Evolutionary conservation across 1,140 invertebrate genomes (phyloP).

Genomic region (Magallana ariakensis): DNA sequence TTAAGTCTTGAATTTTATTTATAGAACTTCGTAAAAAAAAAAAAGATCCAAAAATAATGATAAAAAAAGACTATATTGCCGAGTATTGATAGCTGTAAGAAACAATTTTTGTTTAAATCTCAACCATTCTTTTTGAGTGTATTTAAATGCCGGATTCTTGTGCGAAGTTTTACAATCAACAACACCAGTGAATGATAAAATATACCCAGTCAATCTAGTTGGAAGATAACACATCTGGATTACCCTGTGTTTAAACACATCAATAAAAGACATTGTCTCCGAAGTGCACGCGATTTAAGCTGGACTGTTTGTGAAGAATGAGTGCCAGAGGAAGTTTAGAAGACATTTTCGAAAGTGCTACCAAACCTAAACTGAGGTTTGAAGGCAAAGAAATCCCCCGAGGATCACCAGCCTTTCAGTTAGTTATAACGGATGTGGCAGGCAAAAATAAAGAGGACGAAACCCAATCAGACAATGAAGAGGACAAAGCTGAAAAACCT

Average conservation of each 20-base stretch:
- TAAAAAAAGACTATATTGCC: no score
- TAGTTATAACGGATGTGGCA: conserved; percentile 18
- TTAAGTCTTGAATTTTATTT: no score
- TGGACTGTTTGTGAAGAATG: background rate
- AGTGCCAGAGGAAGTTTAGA: conserved; percentile 36
- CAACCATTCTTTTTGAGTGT: background rate
- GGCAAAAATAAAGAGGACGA: conserved; percentile 20
- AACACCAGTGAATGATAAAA: background rate
- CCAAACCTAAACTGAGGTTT: conserved; percentile 38
- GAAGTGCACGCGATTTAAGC: background rate
- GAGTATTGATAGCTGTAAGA: no score
- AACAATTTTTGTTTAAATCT: background rate
- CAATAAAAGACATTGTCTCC: background rate
- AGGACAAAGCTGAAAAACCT: conserved; percentile 29
- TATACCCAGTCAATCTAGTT: background rate
- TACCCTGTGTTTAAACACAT: conserved; percentile 18
- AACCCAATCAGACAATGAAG: background rate
- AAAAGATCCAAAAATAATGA: no score
- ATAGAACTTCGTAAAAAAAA: no score
- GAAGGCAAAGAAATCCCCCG: conserved; percentile 33
- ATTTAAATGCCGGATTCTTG: background rate
- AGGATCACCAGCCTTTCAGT: conserved; percentile 31
- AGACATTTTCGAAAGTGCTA: conserved; percentile 18
- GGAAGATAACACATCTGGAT: conserved; percentile 1
- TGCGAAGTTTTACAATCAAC: conserved; percentile 12